Evolutionary conservation across 2,797 vertebrate genomes (phyloP), one percentile per base, ranked within the genome.

Genomic region (Rhadinocentrus ornatus): DNA sequence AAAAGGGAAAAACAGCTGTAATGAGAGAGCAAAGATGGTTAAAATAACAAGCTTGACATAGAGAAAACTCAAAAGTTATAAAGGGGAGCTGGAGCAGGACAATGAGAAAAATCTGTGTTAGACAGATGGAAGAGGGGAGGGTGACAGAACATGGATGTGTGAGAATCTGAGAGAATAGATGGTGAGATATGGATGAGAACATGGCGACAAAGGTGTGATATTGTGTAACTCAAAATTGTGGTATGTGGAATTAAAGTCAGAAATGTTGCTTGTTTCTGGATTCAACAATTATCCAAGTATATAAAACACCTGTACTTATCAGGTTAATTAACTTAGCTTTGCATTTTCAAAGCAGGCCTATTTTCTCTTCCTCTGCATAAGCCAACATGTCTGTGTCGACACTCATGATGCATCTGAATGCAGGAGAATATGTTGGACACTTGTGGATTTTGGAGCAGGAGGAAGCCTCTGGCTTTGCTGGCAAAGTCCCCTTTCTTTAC

Each of bases 391-490:
- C 18, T 20, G 26, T 32, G 44, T 20, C 20, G 11, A 8, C 22
- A 52, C 41, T 50, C 31, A 27, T 29, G 44, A 5, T 37, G 15
- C 44, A 34, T 50, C 22, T 27, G 44, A 44, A 1, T 48, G 27
- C n/a, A 13, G 58, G 56, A 55, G 31, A 59, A n/a, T 35, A 39
- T 71, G 69, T 67, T 60, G 72, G 59, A 57, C 57, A 52, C 73
- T 65, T 78, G 62, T 73, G 53, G 63, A 48, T 88, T 87, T 75
- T 66, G 81, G 81, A 80, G 62, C 39, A 65, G 71, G 83, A 83
- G 89, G 91, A 93, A 93, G 63, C 86, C 87, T 91, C 88, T 94
- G 87, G 88, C 86, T 92, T 91, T 93, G 88, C 93, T 90, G 89
- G 92, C 64, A 93, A 84, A 88, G 75, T 93, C 90, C 71, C 72